Base-by-base conservation (phyloP, 2,797 vertebrate species). In the Thunnus albacares region DNA sequence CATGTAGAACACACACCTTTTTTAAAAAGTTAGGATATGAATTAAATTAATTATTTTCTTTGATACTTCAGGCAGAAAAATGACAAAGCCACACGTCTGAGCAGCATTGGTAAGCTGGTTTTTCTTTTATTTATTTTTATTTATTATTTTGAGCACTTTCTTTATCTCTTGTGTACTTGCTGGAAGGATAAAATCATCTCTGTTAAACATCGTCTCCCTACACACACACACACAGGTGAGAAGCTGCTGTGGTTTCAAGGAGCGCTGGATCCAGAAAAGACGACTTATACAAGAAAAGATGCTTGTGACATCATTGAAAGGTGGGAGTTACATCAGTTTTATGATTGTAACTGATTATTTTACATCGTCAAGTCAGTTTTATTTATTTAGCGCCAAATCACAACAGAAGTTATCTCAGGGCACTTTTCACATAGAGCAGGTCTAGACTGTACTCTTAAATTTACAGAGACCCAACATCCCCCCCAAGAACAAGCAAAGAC, bases 161-260 rank as follows among this genome's bases (percentile, higher is more conserved):
- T 53, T 26, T 13, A 47, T 24, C 6, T 35, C n/a, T 33, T 49
- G 11, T 18, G 3, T 15, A 20, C 3, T 1, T 3, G 6, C 6
- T 60, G 43, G 15, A 9, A 10, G 22, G 3, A 20, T 28, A 0
- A 66, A 24, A 17, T 20, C 1, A 1, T 4, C 22, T 10, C 14
- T 3, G 10, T 33, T 20, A n/a, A 49, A 52, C 20, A 13, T 0
- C 12, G 0, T 62, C 13, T 61, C 4, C 17, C 8, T 53, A 6
- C 4, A 24, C 35, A 71, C 38, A 3, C 64, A 99, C 35, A 71
- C 38, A 3, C 64, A 99, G 98, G 98, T 82, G 98, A 99, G 88
- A 99, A 98, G 89, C 94, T 99, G 64, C 81, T 96, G 47, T 99
- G 98, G 98, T 99, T 99, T 95, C 97, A 98, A 81, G 95, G 66